phyloP scores from a whole-genome alignment of 92 coral and sea anemone species.

The Zoanthus sociatus region DNA sequence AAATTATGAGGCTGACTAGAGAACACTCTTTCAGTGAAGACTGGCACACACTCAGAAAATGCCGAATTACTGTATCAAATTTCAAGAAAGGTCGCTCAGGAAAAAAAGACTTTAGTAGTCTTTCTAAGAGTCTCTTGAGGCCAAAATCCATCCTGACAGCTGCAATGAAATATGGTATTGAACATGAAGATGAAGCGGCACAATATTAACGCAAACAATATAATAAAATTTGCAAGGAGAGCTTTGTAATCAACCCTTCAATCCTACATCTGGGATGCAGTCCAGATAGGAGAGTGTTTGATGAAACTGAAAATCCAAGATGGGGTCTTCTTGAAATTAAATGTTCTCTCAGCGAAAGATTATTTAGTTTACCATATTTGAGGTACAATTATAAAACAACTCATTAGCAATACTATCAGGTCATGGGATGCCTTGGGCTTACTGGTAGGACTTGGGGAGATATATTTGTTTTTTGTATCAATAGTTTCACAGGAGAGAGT shows the following conservation, averaged over 20 bases:
- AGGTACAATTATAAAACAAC: constrained; percentile 12
- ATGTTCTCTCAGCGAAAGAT: constrained; percentile 49
- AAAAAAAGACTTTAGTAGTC: constrained; percentile 48
- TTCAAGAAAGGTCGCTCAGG: constrained; percentile 46
- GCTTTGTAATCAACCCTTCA: no score
- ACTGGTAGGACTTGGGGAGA: constrained; percentile 46
- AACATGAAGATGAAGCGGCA: constrained; percentile 66
- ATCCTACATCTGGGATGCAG: constrained; percentile 53
- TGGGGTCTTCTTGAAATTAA: constrained; percentile 66
- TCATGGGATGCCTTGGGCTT: constrained; percentile 43
- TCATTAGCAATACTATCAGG: constrained; percentile 43
- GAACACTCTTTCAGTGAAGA: constrained; percentile 52
- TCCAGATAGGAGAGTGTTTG: constrained; percentile 66
- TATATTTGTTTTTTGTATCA: background rate
- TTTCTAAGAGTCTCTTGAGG: constrained; percentile 35
- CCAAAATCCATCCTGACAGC: constrained; percentile 50
- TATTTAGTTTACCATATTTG: constrained; percentile 28
- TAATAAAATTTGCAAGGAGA: no score
- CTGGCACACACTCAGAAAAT: constrained; percentile 58
- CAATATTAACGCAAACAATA: background rate
- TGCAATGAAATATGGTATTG: constrained; percentile 63
- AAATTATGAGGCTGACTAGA: constrained; percentile 51
- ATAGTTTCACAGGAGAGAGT: background rate
- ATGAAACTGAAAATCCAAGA: constrained; percentile 44
- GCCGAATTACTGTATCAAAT: constrained; percentile 52